phyloP scores from a whole-genome alignment of 2,888 invertebrate genomes.

The Drosophila mayaguana region DNA sequence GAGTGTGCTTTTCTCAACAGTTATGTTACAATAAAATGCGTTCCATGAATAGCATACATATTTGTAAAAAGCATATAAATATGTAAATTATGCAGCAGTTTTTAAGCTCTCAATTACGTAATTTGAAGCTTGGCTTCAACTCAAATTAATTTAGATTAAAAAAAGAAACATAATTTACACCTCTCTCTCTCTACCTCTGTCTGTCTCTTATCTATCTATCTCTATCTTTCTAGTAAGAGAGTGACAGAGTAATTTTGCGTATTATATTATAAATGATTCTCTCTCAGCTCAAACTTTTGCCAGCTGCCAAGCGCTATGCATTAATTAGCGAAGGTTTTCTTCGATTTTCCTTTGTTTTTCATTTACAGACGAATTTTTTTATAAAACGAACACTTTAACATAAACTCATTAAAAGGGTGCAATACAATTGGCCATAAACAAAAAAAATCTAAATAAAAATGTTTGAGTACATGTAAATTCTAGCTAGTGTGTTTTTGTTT shows the following conservation, averaged over 20 bases:
- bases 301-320: constrained; percentile 49
- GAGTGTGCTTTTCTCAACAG: constrained; percentile 24
- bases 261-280: constrained; percentile 30
- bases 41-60: constrained; percentile 31
- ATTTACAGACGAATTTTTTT: not conserved
- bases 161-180: constrained; percentile 40
- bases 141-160: constrained; percentile 67
- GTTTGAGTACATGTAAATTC: constrained; percentile 40
- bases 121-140: constrained; percentile 72
- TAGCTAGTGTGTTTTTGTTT: constrained; percentile 15
- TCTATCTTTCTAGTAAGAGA: not conserved
- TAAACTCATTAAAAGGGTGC: constrained; percentile 50
- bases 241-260: constrained; percentile 1
- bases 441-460: constrained; percentile 25
- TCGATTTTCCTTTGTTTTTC: constrained; percentile 13
- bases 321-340: constrained; percentile 26
- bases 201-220: too few species aligned
- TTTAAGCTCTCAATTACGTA: constrained; percentile 73
- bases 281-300: constrained; percentile 55
- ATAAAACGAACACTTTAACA: constrained; percentile 50
- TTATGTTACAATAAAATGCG: constrained; percentile 21
- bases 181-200: not conserved
- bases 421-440: constrained; percentile 33
- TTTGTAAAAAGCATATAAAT: constrained; percentile 34
- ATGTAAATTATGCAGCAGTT: constrained; percentile 48